A percentile compares a stretch with the other conserved stretches of the same genome.
Evolutionary conservation across 2,797 vertebrate genomes (phyloP).

Genomic region (Acridotheres tristis): DNA sequence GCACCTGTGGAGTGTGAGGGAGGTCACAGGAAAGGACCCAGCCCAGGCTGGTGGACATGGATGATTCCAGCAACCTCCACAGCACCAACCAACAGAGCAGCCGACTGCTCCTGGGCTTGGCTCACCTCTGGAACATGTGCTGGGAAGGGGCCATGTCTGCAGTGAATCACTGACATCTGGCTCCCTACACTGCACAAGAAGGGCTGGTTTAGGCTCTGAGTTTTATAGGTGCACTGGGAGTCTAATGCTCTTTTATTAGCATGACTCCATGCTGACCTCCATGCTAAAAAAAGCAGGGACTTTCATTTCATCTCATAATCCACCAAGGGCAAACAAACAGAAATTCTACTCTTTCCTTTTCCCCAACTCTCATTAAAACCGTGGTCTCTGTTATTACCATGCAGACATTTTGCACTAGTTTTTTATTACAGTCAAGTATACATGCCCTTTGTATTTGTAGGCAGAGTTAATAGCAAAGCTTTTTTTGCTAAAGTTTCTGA

Average conservation of each 20-base stretch:
- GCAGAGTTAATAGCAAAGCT: not conserved
- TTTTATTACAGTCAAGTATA: slow-evolving; percentile 11
- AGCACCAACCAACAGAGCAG: not conserved
- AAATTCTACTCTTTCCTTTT: slow-evolving; percentile 1
- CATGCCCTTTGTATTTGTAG: slow-evolving; percentile 24
- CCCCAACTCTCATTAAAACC: not conserved
- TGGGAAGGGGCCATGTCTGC: not conserved
- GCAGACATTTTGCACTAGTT: not conserved
- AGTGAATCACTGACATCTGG: fast-evolving
- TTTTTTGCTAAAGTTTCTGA: slow-evolving; percentile 2
- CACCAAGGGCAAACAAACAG: slow-evolving; percentile 35
- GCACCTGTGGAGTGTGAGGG: fast-evolving
- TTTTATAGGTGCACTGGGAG: not conserved
- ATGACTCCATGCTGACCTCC: not conserved
- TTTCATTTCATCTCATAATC: not conserved
- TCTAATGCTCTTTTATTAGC: not conserved
- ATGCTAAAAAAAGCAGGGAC: not conserved
- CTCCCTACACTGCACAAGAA: not conserved
- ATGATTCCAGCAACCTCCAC: fast-evolving
- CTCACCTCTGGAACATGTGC: not conserved
- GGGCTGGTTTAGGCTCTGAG: not conserved
- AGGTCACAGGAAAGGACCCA: not conserved
- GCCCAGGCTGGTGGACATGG: fast-evolving
- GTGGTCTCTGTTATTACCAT: not conserved
- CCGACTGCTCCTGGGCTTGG: not conserved